These are phyloP conservation scores for Plectropomus leopardus DNA, from an alignment of 2,113 vertebrate species.

Conservation along the genomic window DNA sequence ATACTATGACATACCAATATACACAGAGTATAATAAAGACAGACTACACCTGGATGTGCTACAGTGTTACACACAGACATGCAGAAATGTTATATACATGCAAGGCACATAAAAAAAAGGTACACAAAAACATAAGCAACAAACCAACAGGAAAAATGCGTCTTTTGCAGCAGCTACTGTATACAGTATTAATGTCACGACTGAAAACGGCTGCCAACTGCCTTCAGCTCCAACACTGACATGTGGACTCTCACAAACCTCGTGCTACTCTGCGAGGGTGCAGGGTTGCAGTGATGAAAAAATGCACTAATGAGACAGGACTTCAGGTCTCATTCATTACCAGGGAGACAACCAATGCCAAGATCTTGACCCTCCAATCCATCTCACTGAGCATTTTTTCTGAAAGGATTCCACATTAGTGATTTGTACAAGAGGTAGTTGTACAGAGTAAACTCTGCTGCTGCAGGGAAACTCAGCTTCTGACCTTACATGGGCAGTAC, in stretches of 20 bases:
- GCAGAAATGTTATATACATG: constrained; percentile 13
- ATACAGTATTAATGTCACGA: constrained; percentile 18
- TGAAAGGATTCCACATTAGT: constrained; percentile 38
- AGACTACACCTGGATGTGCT: constrained; percentile 48
- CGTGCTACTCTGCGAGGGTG: constrained; percentile 14
- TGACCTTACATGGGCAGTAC: not conserved
- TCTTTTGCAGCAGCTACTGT: constrained; percentile 30
- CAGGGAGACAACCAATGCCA: constrained; percentile 37
- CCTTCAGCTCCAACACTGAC: constrained; percentile 37
- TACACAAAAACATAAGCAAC: constrained; percentile 9
- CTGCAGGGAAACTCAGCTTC: constrained; percentile 22
- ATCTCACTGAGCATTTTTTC: constrained; percentile 44
- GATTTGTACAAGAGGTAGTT: constrained; percentile 29
- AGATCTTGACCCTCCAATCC: constrained; percentile 51
- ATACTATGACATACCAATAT: constrained; percentile 39
- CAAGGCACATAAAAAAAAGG: not conserved
- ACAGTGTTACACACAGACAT: constrained; percentile 35
- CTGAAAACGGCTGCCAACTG: constrained; percentile 30
- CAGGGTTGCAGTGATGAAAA: constrained; percentile 19
- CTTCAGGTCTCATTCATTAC: constrained; percentile 24
- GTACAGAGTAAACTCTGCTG: constrained; percentile 18
- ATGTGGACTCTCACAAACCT: constrained; percentile 31
- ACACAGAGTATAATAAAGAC: constrained; percentile 53
- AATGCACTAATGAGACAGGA: constrained; percentile 55
- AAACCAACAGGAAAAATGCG: constrained; percentile 12